Percentiles rank a stretch among this genome's conserved stretches.
Conservation (phyloP, 1,140 invertebrate species). For the Caenorhabditis brenneri region DNA sequence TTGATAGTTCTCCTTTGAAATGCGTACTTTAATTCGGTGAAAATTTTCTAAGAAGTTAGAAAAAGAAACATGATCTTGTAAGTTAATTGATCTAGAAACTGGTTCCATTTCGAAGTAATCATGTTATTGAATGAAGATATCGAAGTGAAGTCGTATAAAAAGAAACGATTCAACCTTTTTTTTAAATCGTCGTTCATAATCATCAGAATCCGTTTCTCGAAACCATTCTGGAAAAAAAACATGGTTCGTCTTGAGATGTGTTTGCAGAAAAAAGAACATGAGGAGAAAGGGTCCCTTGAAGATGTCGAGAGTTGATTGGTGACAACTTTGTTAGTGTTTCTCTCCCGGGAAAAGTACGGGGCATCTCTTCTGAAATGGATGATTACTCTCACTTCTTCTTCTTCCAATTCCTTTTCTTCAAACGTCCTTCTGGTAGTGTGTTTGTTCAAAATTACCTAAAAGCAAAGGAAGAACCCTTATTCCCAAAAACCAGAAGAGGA, state of each 20-base stretch:
- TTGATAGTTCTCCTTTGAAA: no score
- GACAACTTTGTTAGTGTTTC: constrained; percentile 31
- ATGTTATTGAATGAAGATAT: no score
- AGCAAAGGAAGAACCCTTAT: background rate
- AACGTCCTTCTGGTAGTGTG: background rate
- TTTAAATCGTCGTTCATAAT: no score
- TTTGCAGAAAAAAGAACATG: constrained; percentile 22
- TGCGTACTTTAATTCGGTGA: no score
- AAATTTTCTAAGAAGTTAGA: no score
- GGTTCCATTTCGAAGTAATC: no score
- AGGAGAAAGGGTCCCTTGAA: background rate
- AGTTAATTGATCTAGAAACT: no score
- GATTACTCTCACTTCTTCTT: constrained; percentile 30
- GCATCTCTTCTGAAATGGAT: background rate
- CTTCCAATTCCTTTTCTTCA: background rate
- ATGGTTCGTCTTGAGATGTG: background rate
- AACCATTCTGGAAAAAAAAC: background rate
- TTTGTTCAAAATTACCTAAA: background rate
- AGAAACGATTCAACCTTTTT: no score
- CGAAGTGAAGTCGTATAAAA: no score
- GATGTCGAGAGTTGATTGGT: constrained; percentile 9
- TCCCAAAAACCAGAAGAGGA: no score
- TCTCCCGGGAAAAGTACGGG: background rate
- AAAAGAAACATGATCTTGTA: no score
- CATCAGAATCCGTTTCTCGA: background rate